phyloP scores from a whole-genome alignment of 2,113 vertebrate species.

The Pampusana beccarii region DNA sequence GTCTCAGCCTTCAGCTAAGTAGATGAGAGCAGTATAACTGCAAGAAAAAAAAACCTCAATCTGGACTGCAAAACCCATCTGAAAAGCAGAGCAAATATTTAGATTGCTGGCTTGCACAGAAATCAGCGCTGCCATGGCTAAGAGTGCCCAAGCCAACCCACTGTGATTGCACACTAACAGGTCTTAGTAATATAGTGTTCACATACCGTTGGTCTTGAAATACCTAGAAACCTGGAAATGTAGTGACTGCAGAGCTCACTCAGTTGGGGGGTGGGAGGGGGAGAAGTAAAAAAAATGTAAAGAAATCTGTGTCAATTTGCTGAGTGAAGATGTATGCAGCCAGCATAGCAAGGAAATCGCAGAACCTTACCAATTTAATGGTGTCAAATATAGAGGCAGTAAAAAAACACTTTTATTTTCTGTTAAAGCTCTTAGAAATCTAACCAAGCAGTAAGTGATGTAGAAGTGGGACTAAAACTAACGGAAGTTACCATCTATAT shows the following conservation, averaged over 20 bases:
- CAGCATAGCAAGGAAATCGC: background rate
- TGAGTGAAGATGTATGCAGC: background rate
- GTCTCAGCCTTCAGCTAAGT: background rate
- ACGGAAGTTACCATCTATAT: background rate
- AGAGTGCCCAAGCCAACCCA: background rate
- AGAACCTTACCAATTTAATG: background rate
- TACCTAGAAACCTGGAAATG: background rate
- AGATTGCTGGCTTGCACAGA: background rate
- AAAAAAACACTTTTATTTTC: background rate
- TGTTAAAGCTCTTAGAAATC: background rate
- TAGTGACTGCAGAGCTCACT: background rate
- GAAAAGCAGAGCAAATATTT: constrained; percentile 29
- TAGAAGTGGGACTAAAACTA: background rate
- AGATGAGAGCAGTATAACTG: background rate
- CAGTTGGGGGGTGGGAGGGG: accelerated
- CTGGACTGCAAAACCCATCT: background rate
- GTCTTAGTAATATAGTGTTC: background rate
- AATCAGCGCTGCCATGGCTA: background rate
- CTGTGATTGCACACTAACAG: background rate
- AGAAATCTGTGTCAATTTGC: background rate
- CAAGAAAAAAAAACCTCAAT: background rate
- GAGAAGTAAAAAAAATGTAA: background rate
- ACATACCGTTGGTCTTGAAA: background rate
- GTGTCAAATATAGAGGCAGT: background rate
- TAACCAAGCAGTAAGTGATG: background rate